Conservation (phyloP, 1,140 invertebrate genomes). For the Drosophila erecta region DNA sequence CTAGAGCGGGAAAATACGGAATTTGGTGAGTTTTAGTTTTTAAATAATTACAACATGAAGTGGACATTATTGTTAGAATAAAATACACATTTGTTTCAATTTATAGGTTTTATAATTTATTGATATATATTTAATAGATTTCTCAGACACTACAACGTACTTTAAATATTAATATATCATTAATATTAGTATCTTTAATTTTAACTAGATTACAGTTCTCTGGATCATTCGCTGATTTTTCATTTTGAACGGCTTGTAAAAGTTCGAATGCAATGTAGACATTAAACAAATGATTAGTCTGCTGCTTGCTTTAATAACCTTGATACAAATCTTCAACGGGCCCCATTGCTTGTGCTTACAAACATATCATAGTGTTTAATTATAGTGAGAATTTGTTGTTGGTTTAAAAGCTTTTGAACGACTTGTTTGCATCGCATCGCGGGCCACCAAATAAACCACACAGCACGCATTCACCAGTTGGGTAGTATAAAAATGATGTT, state of each 20-base stretch:
- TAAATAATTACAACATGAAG: no score
- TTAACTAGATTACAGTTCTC: slow-evolving; percentile 66
- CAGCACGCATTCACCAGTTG: slow-evolving; percentile 27
- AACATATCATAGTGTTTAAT: slow-evolving; percentile 54
- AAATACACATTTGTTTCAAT: not conserved
- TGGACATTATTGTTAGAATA: not conserved
- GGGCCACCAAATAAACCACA: slow-evolving; percentile 6
- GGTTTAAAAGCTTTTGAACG: slow-evolving; percentile 74
- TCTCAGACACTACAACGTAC: slow-evolving; percentile 60
- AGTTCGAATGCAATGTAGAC: slow-evolving; percentile 49
- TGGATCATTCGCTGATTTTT: slow-evolving; percentile 20
- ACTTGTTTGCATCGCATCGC: slow-evolving; percentile 23
- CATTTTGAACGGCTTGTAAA: slow-evolving; percentile 58
- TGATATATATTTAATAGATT: slow-evolving; percentile 67
- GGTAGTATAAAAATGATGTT: slow-evolving; percentile 37
- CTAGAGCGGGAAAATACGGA: not conserved
- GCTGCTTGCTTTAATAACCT: slow-evolving; percentile 9
- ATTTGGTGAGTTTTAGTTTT: not conserved
- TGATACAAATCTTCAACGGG: slow-evolving; percentile 11
- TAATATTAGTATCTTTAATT: slow-evolving; percentile 50
- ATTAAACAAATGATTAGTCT: slow-evolving; percentile 40
- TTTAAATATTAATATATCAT: slow-evolving; percentile 45
- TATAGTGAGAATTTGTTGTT: slow-evolving; percentile 73
- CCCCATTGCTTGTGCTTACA: slow-evolving; percentile 47
- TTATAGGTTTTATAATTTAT: slow-evolving; percentile 64